Base-by-base conservation (phyloP, 2,888 invertebrate species). In the Galerucella pusilla region DNA sequence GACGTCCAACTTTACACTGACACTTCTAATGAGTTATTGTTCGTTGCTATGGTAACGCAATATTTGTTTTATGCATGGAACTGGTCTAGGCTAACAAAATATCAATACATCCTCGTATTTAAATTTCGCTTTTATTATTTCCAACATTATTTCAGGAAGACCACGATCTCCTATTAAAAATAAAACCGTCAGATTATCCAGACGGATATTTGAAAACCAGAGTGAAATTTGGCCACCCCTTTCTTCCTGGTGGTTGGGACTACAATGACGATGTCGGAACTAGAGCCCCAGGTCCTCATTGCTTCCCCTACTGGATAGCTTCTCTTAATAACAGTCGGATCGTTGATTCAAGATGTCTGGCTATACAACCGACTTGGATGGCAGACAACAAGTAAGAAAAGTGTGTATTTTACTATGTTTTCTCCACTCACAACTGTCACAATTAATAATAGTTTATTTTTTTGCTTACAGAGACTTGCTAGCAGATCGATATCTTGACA, bases 321-420 rank as follows among this genome's bases (percentile, higher is more conserved):
- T 92, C 93, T n/a, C 90, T 90, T 63, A 90, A 91, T 79, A 86
- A 86, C n/a, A 89, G 82, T 49, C 76, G 89, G 25, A 90, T 93
- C 76, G 86, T 91, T 46, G 89, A 92, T 61, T 90, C 90, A 69
- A 91, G 93, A 81, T 96, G 96, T 84, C 87, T 96, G 35, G 93
- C 92, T 84, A 94, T 95, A 77, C 93, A 94, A 84, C 96, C 96
- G 0, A 94, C 93, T 35, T 96, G 96, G 96, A 95, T 96, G 95
- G 90, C 91, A 82, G 93, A 94, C 85, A 87, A 87, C 86, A 88
- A 87, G 88, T 88, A 86, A 59, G 54, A 68, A 25, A 68, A 42
- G 35, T 35, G 54, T 68, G 60, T 60, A 54, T 67, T 54, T 66
- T 49, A 45, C 7, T 28, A 65, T 42, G 65, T 20, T 28, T 10